These are phyloP conservation scores for Cavia aperea DNA, from an alignment of 2,113 vertebrate species.

Conservation along the genomic window DNA sequence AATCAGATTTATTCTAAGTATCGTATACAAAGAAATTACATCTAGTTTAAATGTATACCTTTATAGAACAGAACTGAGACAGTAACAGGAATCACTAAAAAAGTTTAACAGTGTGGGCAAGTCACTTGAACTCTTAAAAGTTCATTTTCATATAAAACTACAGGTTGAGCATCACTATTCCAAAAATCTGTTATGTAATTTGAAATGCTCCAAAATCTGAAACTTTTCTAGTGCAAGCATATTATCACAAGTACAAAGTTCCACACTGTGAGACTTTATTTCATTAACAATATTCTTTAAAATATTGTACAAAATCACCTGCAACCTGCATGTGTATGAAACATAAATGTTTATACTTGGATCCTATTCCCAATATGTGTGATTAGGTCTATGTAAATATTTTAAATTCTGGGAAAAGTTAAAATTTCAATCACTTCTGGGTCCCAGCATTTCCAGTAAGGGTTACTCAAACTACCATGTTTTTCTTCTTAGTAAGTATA, in stretches of 20 bases:
- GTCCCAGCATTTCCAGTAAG: not conserved
- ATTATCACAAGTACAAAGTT: not conserved
- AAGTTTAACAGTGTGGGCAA: not conserved
- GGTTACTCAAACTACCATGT: not conserved
- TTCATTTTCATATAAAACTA: conserved; percentile 10
- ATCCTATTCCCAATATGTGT: not conserved
- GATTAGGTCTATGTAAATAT: not conserved
- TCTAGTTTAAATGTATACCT: not conserved
- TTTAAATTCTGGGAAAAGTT: not conserved
- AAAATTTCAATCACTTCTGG: not conserved
- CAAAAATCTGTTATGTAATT: not conserved
- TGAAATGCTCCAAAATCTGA: not conserved
- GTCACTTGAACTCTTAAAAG: conserved; percentile 25
- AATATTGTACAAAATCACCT: not conserved
- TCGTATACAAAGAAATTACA: not conserved
- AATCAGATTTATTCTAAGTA: not conserved
- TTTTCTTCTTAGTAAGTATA: conserved; percentile 10
- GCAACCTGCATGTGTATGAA: not conserved
- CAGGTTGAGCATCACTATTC: not conserved
- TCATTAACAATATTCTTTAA: not conserved
- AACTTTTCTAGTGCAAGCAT: not conserved
- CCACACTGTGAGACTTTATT: not conserved
- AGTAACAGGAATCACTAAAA: not conserved
- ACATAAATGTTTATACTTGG: not conserved
- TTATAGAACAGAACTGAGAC: not conserved